phyloP scores from a whole-genome alignment of 2,797 vertebrate species.

The Prionace glauca region DNA sequence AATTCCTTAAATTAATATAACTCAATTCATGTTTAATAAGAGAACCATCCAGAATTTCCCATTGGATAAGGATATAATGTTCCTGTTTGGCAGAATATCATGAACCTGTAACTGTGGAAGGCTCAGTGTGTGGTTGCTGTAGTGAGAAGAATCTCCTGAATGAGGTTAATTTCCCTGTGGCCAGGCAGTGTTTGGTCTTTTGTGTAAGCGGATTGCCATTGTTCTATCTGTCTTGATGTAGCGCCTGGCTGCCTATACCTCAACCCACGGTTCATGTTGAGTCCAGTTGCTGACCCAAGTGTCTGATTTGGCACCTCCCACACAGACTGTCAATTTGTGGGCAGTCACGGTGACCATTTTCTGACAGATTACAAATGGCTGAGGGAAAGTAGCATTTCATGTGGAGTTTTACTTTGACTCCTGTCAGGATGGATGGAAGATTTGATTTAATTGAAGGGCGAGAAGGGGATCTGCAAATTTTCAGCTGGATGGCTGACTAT shows the following conservation, averaged over 20 bases:
- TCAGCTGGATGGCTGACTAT: neutral
- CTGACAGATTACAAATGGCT: neutral
- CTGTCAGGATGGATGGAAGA: neutral
- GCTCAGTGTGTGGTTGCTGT: neutral
- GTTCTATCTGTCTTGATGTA: neutral
- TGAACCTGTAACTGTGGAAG: neutral
- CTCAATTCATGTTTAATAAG: neutral
- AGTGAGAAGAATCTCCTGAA: neutral
- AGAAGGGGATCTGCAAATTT: neutral
- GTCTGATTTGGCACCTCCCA: neutral
- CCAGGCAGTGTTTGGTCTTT: neutral
- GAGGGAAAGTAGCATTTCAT: neutral
- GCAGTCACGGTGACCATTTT: no score
- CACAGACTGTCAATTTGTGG: neutral
- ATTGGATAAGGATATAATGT: neutral
- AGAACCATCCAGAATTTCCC: neutral
- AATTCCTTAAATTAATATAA: neutral
- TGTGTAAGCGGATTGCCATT: neutral
- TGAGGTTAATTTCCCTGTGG: neutral
- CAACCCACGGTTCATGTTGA: no score
- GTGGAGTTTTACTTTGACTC: neutral
- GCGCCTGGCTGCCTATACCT: no score
- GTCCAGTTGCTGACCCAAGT: neutral
- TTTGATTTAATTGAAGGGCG: neutral
- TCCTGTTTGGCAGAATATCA: neutral